These are phyloP conservation scores for Heliconius ethilla DNA, from an alignment of 2,888 invertebrate genomes.

Conservation along the genomic window DNA sequence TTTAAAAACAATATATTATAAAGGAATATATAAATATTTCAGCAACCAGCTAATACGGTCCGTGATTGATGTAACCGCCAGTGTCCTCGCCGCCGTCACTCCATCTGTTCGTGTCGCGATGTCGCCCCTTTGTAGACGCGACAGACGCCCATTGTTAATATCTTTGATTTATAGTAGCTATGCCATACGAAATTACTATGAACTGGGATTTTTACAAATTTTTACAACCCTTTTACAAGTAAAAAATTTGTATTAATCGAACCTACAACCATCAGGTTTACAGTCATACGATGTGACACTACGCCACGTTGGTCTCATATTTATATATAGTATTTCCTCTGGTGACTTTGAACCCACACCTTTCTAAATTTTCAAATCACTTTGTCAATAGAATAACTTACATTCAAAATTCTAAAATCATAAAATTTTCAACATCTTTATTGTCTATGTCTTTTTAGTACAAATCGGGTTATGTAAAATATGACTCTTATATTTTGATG, in stretches of 20 bases:
- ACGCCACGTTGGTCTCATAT: too few species aligned
- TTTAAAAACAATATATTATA: not conserved
- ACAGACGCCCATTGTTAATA: constrained; percentile 49
- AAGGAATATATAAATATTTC: constrained; percentile 20
- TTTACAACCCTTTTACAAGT: not conserved
- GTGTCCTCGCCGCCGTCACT: constrained; percentile 45
- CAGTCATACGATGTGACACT: too few species aligned
- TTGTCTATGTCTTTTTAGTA: not conserved
- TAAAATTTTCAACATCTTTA: not conserved
- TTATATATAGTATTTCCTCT: too few species aligned
- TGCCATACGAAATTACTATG: constrained; percentile 17
- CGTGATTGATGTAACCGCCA: constrained; percentile 31
- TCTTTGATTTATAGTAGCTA: constrained; percentile 49
- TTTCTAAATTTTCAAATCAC: too few species aligned
- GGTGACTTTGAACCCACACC: too few species aligned
- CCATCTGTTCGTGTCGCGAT: constrained; percentile 50
- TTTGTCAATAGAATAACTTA: not conserved
- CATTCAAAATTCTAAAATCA: not conserved
- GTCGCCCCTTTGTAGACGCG: constrained; percentile 46
- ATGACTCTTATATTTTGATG: constrained; percentile 17
- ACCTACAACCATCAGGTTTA: too few species aligned
- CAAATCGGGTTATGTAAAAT: constrained; percentile 18
- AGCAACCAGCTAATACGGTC: constrained; percentile 43
- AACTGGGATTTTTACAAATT: constrained; percentile 11
- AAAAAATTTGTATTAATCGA: not conserved